Evolutionary conservation across 2,113 vertebrate genomes (phyloP).

Genomic region (Hippocampus mohnikei): DNA sequence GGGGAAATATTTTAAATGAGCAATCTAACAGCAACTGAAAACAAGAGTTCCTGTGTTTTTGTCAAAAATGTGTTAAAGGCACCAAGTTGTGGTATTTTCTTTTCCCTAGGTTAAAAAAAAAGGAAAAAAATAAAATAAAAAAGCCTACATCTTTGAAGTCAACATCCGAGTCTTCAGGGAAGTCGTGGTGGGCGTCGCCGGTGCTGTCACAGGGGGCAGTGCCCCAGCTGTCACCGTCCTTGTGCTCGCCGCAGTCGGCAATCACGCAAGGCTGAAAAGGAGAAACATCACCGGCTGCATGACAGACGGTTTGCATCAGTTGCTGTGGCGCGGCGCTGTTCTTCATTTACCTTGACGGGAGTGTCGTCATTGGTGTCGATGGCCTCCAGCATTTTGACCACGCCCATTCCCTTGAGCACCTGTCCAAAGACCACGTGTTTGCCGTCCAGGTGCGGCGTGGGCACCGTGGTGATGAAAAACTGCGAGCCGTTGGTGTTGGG

Average conservation of each 20-base stretch:
- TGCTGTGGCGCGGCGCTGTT: background rate
- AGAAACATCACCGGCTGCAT: background rate
- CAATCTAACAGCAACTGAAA: no score
- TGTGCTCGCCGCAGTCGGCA: constrained; percentile 86
- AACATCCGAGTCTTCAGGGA: constrained; percentile 88
- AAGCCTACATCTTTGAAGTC: constrained; percentile 83
- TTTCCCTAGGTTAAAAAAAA: no score
- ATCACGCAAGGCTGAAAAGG: constrained; percentile 80
- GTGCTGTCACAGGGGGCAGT: constrained; percentile 75
- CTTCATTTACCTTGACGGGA: constrained; percentile 67
- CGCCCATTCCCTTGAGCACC: constrained; percentile 86
- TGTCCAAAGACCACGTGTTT: constrained; percentile 96
- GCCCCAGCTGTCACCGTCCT: constrained; percentile 84
- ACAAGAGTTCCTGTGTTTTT: no score
- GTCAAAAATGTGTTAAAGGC: no score
- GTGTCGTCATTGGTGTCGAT: constrained; percentile 82
- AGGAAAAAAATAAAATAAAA: no score
- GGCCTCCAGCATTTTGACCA: constrained; percentile 83
- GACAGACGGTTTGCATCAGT: background rate
- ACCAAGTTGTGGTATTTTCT: no score
- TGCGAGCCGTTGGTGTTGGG: constrained; percentile 92
- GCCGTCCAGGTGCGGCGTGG: constrained; percentile 87
- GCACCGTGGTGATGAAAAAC: constrained; percentile 93
- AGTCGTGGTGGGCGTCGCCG: constrained; percentile 86
- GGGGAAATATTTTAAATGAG: no score